Evolutionary conservation across 2,113 vertebrate genomes (phyloP), one percentile per base, ranked within the genome.

Genomic region (Trochalopteron elliotii): DNA sequence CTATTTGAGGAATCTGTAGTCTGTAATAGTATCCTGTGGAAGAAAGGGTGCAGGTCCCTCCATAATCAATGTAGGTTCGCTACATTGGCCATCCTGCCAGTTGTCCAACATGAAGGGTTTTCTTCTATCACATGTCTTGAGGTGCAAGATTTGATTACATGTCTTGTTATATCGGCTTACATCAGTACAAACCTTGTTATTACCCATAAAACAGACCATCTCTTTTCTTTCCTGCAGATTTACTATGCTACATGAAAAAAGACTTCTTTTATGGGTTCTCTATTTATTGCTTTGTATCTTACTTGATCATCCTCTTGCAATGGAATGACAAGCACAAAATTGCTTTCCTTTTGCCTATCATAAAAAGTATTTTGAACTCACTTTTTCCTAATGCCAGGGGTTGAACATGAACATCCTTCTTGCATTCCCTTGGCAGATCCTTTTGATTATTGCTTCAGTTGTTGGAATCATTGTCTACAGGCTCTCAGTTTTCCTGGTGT

Each of bases 401-500:
- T 37, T 91, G 75, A 42, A 23, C 25, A 42, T 42, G n/a, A 69
- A 63, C 56, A 30, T 70, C 53, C 85, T 57, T 80, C 24, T 89
- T 82, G 13, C 16, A 1, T 90, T 97, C 49, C 56, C 39, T 88
- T 97, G 96, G 83, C 97, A 99, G 99, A 98, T 99, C 67, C 88
- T 99, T 57, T 91, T 99, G 95, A 99, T 99, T 95, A 78, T 99
- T 53, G 99, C 98, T 10, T 99, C 99, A 15, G 98, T 99, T 31
- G 98, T 99, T 93, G 99, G 98, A 70, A 98, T 99, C 95, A 99
- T 98, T 49, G 98, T 99, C 76, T 99, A 99, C 95, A 98, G 99
- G 42, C 98, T 99, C 47, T 99, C 99, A 0, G 99, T 99, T 63
- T 99, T 99, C 94, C 97, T 99, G 42, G 97, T 98, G 22, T 99